These are phyloP conservation scores for Nothobranchius furzeri DNA, from an alignment of 2,113 vertebrate genomes.

Conservation along the genomic window DNA sequence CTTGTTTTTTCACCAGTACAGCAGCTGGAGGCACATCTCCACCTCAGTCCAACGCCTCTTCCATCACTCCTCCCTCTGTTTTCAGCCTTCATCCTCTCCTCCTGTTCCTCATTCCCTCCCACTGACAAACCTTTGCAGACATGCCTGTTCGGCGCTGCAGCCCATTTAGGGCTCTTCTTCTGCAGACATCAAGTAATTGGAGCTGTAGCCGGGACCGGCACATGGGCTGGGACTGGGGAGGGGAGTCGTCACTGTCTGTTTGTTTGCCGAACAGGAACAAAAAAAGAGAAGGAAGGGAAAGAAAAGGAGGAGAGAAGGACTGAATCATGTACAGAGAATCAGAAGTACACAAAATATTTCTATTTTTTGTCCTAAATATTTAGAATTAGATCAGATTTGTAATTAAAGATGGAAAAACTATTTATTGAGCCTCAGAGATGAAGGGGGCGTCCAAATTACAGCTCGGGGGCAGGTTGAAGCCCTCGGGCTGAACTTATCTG, in stretches of 20 bases:
- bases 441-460: no score
- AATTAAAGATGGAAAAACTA: no score
- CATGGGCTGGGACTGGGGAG: conserved; percentile 67
- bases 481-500: no score
- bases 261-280: conserved; percentile 4
- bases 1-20: neutral
- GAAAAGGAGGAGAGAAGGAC: conserved; percentile 4
- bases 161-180: conserved; percentile 87
- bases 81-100: conserved; percentile 6
- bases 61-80: conserved; percentile 16
- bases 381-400: no score
- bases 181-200: conserved; percentile 84
- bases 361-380: no score
- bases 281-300: conserved; percentile 15
- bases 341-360: conserved; percentile 40
- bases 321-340: conserved; percentile 29
- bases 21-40: conserved; percentile 3
- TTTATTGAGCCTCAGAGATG: no score
- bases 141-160: conserved; percentile 84
- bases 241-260: conserved; percentile 32
- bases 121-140: conserved; percentile 74
- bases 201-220: conserved; percentile 78
- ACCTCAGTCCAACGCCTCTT: neutral
- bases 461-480: no score
- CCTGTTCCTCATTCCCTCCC: conserved; percentile 42